phyloP scores from a whole-genome alignment of 2,888 invertebrate species.

The Drosophila paracracens region DNA sequence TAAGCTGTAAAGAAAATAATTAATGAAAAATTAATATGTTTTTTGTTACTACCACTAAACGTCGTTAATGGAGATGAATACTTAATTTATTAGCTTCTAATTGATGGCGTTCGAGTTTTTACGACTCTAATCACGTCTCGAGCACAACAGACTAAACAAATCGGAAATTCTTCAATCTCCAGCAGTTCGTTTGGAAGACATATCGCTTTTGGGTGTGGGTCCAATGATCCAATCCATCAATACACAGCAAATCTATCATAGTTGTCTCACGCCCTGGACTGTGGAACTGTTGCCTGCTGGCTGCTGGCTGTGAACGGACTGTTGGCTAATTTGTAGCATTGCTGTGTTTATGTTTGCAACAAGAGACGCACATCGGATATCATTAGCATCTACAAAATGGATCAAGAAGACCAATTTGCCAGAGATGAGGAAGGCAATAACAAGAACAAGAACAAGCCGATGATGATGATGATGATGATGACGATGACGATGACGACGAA shows the following conservation, averaged over 20 bases:
- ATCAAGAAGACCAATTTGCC: slow-evolving; percentile 36
- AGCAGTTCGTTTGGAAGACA: slow-evolving; percentile 7
- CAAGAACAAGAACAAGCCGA: slow-evolving; percentile 20
- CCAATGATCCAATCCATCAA: slow-evolving; percentile 51
- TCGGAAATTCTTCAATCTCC: background rate
- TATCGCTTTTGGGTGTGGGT: slow-evolving; percentile 22
- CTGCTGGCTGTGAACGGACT: slow-evolving; percentile 21
- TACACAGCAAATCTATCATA: slow-evolving; percentile 67
- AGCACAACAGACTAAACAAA: slow-evolving; percentile 32
- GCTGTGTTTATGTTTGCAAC: slow-evolving; percentile 68
- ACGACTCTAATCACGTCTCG: slow-evolving; percentile 7
- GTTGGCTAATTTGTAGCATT: slow-evolving; percentile 74
- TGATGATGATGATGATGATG: slow-evolving; percentile 19
- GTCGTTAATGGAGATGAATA: background rate
- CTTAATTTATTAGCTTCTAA: background rate
- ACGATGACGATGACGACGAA: slow-evolving; percentile 29
- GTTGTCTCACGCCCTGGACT: slow-evolving; percentile 51
- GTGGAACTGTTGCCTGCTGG: slow-evolving; percentile 11
- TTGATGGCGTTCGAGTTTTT: slow-evolving; percentile 18
- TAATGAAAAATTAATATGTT: background rate
- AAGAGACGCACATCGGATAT: slow-evolving; percentile 39
- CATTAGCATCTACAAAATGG: slow-evolving; percentile 32
- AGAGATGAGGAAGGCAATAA: slow-evolving; percentile 35
- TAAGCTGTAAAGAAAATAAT: background rate
- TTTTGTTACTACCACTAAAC: background rate